Percentiles rank a stretch among this genome's conserved stretches.
Conservation (phyloP, 2,888 invertebrate species). For the Phoenoteleia sp. region DNA sequence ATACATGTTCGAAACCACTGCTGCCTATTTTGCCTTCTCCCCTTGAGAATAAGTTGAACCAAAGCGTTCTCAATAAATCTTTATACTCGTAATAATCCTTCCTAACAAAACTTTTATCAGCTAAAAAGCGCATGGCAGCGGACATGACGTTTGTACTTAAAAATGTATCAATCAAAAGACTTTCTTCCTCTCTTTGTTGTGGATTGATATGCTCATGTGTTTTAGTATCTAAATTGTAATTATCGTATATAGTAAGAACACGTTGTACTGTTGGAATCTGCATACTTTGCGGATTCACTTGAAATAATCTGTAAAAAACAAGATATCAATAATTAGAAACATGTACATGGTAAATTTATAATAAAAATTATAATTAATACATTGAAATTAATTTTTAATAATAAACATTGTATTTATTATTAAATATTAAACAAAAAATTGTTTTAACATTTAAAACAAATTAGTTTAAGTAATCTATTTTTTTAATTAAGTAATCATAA, state of each 20-base stretch:
- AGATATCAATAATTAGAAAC: too few relatives aligned
- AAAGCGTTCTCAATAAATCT: slow-evolving; percentile 91
- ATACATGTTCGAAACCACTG: slow-evolving; percentile 97
- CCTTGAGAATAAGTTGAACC: slow-evolving; percentile 95
- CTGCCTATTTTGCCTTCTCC: slow-evolving; percentile 93
- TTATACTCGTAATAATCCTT: slow-evolving; percentile 88
- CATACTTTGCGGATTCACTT: slow-evolving; percentile 89
- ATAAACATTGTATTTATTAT: too few relatives aligned
- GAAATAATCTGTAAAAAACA: slow-evolving; percentile 88
- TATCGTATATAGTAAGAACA: slow-evolving; percentile 91
- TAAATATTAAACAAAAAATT: too few relatives aligned
- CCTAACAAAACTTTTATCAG: slow-evolving; percentile 85
- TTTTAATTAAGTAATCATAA: too few relatives aligned
- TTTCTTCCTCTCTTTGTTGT: slow-evolving; percentile 85
- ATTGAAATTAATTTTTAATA: too few relatives aligned
- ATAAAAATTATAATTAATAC: too few relatives aligned
- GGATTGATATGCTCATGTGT: slow-evolving; percentile 93
- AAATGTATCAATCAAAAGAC: slow-evolving; percentile 85
- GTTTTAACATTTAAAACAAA: too few relatives aligned
- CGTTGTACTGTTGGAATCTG: slow-evolving; percentile 92
- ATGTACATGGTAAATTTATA: too few relatives aligned
- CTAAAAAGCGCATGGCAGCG: slow-evolving; percentile 87
- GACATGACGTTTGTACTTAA: slow-evolving; percentile 87
- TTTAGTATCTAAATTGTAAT: slow-evolving; percentile 93
- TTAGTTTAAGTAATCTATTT: too few relatives aligned